A percentile compares a stretch with the other conserved stretches of the same genome.
phyloP scores from a whole-genome alignment of 2,888 invertebrate species.

The Venustoraphidia nigricollis region DNA sequence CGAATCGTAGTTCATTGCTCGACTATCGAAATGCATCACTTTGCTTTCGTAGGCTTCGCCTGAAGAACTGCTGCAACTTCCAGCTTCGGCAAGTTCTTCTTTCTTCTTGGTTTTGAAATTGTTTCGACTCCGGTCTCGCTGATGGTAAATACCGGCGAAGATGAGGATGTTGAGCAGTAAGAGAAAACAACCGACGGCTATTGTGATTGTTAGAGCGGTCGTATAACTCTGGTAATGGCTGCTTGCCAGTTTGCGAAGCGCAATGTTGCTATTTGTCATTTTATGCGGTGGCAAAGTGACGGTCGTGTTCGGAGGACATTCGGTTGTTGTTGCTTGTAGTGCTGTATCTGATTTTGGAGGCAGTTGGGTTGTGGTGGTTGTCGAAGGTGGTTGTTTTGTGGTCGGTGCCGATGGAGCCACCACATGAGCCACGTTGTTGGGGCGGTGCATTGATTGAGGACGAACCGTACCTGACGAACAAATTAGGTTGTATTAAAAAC shows the following conservation, averaged over 20 bases:
- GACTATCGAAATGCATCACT: constrained; percentile 33
- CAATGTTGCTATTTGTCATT: constrained; percentile 44
- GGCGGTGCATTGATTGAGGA: constrained; percentile 54
- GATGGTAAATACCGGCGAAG: constrained; percentile 79
- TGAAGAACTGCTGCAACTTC: constrained; percentile 48
- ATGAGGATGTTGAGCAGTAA: constrained; percentile 69
- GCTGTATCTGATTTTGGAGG: constrained; percentile 34
- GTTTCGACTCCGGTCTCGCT: constrained; percentile 40
- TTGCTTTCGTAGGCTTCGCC: constrained; percentile 43
- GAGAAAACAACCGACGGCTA: constrained; percentile 72
- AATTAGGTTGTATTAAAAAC: constrained; percentile 2
- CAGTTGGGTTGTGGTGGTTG: constrained; percentile 26
- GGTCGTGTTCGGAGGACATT: constrained; percentile 54
- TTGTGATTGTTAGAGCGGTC: constrained; percentile 75
- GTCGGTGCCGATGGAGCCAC: constrained; percentile 33
- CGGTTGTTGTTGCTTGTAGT: constrained; percentile 42
- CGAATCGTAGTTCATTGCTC: constrained; percentile 13
- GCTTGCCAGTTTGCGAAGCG: constrained; percentile 59
- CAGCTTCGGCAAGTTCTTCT: constrained; percentile 59
- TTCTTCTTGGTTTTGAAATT: constrained; percentile 50
- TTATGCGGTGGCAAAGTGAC: constrained; percentile 24
- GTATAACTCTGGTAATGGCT: constrained; percentile 81
- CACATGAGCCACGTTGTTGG: constrained; percentile 42
- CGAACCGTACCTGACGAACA: constrained; percentile 50
- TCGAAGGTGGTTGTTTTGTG: constrained; percentile 21